A percentile compares a stretch with the other conserved stretches of the same genome.
Evolutionary conservation across 2,888 invertebrate species (phyloP).

Genomic region (Adela reaumurella): DNA sequence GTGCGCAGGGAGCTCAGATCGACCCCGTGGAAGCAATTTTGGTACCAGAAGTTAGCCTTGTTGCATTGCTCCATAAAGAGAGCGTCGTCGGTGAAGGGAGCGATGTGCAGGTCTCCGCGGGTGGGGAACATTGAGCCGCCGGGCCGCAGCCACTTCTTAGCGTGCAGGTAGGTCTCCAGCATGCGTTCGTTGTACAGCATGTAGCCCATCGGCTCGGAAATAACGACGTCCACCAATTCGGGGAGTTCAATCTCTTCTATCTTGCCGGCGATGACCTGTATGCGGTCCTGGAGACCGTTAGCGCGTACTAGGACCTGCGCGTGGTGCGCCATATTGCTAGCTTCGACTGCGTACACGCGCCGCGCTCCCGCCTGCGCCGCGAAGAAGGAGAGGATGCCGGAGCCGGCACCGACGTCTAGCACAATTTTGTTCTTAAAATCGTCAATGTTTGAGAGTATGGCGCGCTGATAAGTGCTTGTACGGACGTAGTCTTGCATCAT

Average conservation of each 20-base stretch:
- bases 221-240: constrained; percentile 93
- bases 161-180: constrained; percentile 97
- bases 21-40: constrained; percentile 96
- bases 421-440: constrained; percentile 93
- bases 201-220: constrained; percentile 99
- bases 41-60: constrained; percentile 99
- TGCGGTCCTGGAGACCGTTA: constrained; percentile 84
- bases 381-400: constrained; percentile 97
- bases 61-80: constrained; percentile 97
- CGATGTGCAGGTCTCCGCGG: constrained; percentile 93
- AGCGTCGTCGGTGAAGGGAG: constrained; percentile 96
- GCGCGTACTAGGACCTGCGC: constrained; percentile 86
- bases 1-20: constrained; percentile 85
- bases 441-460: constrained; percentile 87
- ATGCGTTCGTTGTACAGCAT: constrained; percentile 99
- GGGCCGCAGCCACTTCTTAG: constrained; percentile 95
- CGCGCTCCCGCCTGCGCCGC: constrained; percentile 96
- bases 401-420: constrained; percentile 97
- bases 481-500: constrained; percentile 99
- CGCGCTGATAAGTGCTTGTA: constrained; percentile 97
- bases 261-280: constrained; percentile 93
- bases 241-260: constrained; percentile 97
- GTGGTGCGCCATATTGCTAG: constrained; percentile 97
- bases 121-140: constrained; percentile 97
- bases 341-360: constrained; percentile 98